Base-by-base conservation (phyloP, 2,113 vertebrate genomes). In the Apteryx mantelli region DNA sequence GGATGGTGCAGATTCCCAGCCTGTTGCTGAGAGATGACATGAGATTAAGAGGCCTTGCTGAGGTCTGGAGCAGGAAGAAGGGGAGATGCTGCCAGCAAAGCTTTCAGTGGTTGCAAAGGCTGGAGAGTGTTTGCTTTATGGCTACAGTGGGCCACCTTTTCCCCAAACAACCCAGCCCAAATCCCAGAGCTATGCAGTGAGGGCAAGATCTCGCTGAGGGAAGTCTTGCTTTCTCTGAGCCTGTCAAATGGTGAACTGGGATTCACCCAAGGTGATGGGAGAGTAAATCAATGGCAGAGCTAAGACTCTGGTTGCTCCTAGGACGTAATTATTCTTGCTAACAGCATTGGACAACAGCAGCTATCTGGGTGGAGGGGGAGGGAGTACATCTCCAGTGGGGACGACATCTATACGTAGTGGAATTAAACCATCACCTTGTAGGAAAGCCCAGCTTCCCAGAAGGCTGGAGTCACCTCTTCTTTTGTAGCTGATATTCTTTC, bases 261-360 rank as follows among this genome's bases (percentile, higher is more conserved):
- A 28, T 60, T 50, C 21, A 34, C 25, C 8, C 58, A 28, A 34
- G 60, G 24, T 20, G 1, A 1, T 5, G 11, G 22, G 1, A 11
- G 28, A 60, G 34, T 30, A 42, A 42, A 36, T 55, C 3, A 42
- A 30, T 12, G 25, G 20, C 60, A n/a, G 53, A 70, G 61, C 40
- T 38, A 36, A 82, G 42, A 10, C 8, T 14, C 9, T 38, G 42
- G 14, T 17, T 81, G 42, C 34, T 46, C n/a, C 69, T 34, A 36
- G 9, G 38, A 25, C 15, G 11, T 4, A 14, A 8, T 36, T 28
- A 12, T 55, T 32, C 73, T 7, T 26, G 18, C 30, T 60, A 60
- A 58, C 19, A 32, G 56, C 25, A 13, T 28, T 74, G 40, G 28
- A 4, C 19, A 78, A 21, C 19, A 26, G 7, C 19, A 75, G 8